Evolutionary conservation across 1,140 invertebrate species (phyloP), one percentile per base, ranked within the genome.

Genomic region (Andricus grossulariae): DNA sequence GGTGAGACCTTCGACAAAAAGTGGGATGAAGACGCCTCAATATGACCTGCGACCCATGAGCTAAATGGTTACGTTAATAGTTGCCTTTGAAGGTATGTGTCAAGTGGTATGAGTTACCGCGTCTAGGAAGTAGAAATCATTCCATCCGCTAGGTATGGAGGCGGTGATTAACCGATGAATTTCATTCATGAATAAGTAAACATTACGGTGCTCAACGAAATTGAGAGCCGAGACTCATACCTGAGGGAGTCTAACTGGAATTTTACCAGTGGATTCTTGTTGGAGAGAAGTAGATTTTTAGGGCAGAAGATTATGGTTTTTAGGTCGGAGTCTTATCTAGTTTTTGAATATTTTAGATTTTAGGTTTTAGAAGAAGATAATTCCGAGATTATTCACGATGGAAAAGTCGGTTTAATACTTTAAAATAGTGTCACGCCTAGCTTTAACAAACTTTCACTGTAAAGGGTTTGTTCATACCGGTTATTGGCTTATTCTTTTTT

Each of bases 11-110:
- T 75, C 45, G n/a, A 21, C 70, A 45, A 54, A 25, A 73, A 72
- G 51, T 72, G 75, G 78, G 75, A 39, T 49, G 66, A 78, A 72
- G 73, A 73, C 50, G 73, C 70, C 73, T 80, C 72, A 75, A 45
- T 66, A 19, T 80, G 81, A 84, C 85, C 85, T 83, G 79, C 73
- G 83, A 85, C 84, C 84, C 60, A 66, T 16, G 16, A 39, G 60
- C 60, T 32, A 66, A 66, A 39, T 21, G 60, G 73, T 66, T 45
- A 45, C 39, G 8, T 45, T n/a, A 45, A 66, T 66, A 39, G 60
- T 66, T 25, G 60, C 45, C 25, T 66, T 2, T n/a, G 39, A 5
- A 8, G 25, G 32, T 66, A 66, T 13, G 32, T 39, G 60, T 66
- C 25, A 66, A 66, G 60, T 45, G 39, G 39, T 39, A 39, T n/a